These are phyloP conservation scores for Trichonephila clavata DNA, from an alignment of 1,140 invertebrate genomes.

Conservation along the genomic window DNA sequence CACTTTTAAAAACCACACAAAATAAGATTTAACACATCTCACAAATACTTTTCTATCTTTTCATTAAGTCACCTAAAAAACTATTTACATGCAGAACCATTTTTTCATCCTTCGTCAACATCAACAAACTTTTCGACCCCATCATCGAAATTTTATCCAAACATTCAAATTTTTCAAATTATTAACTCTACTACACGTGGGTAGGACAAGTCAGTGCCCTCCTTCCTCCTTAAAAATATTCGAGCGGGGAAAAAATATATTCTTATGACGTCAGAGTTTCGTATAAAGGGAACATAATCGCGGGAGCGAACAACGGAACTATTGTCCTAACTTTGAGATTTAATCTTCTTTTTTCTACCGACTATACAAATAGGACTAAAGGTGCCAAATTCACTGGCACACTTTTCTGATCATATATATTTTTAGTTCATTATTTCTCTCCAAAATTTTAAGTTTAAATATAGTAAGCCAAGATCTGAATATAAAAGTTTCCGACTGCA, in stretches of 20 bases:
- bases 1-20: no score
- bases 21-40: no score
- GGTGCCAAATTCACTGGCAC: conserved; percentile 44
- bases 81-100: no score
- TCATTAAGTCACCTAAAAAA: no score
- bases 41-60: no score
- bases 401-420: conserved; percentile 20
- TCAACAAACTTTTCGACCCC: no score
- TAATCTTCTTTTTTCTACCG: background rate
- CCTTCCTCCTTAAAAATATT: background rate
- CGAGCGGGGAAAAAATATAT: no score
- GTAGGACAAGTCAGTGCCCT: background rate
- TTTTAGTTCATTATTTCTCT: conserved; percentile 36
- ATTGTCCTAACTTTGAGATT: background rate
- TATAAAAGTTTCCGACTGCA: background rate
- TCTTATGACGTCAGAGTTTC: conserved; percentile 22
- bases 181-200: background rate
- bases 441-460: conserved; percentile 15
- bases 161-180: background rate
- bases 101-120: no score
- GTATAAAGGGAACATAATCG: background rate
- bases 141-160: background rate
- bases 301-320: background rate
- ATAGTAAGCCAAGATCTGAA: conserved; percentile 1
- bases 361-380: background rate